phyloP scores from a whole-genome alignment of 2,888 invertebrate species.

The Lomographa bimaculata region DNA sequence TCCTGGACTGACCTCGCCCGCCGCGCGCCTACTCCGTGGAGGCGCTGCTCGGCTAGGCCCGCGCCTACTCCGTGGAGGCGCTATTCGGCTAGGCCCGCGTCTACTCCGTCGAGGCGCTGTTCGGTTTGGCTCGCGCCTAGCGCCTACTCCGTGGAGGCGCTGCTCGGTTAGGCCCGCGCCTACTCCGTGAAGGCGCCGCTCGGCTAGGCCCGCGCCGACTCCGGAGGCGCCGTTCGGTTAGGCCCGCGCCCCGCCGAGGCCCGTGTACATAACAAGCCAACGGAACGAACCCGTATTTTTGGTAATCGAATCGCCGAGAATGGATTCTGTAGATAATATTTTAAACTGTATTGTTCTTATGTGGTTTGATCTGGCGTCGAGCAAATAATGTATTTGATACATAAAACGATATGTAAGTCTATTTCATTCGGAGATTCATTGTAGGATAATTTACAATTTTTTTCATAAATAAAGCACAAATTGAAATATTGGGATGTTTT shows the following conservation, averaged over 20 bases:
- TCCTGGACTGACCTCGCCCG: slow-evolving; percentile 86
- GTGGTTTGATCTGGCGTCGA: slow-evolving; percentile 82
- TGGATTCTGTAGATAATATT: slow-evolving; percentile 83
- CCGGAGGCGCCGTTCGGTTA: too few relatives aligned
- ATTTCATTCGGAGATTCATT: slow-evolving; percentile 85
- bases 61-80: too few relatives aligned
- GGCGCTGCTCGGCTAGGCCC: slow-evolving; percentile 84
- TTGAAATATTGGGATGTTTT: slow-evolving; percentile 73
- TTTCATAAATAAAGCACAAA: slow-evolving; percentile 87
- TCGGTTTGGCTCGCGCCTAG: too few relatives aligned
- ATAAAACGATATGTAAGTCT: slow-evolving; percentile 84
- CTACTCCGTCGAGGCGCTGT: too few relatives aligned
- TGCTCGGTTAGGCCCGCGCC: slow-evolving; percentile 84
- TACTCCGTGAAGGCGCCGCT: slow-evolving; percentile 65
- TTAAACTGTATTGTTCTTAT: slow-evolving; percentile 82
- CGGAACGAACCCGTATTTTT: slow-evolving; percentile 77
- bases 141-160: slow-evolving; percentile 87
- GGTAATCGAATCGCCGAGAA: slow-evolving; percentile 80
- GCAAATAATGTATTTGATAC: slow-evolving; percentile 83
- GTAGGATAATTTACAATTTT: slow-evolving; percentile 87
- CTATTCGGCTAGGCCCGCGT: too few relatives aligned
- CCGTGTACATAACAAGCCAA: slow-evolving; percentile 58
- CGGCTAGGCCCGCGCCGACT: too few relatives aligned
- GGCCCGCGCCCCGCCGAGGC: too few relatives aligned
- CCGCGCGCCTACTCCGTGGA: slow-evolving; percentile 87